Percentiles rank a stretch among this genome's conserved stretches.
Evolutionary conservation across 2,113 vertebrate species (phyloP).

Genomic region (Piliocolobus tephrosceles): DNA sequence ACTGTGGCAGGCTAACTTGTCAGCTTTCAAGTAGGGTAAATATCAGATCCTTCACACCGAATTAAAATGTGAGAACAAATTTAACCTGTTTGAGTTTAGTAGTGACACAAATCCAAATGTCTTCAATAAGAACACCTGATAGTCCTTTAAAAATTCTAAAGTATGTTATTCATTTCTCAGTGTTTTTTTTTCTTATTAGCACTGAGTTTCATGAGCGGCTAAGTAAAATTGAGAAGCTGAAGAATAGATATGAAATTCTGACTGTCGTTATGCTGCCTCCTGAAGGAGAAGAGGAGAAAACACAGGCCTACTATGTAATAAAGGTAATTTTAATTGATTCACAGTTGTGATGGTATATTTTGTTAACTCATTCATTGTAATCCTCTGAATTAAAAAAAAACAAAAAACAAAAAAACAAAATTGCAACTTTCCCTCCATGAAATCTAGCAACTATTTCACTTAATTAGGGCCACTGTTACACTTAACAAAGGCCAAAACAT

Average conservation of each 20-base stretch:
- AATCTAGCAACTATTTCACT: not conserved
- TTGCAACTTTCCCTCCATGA: not conserved
- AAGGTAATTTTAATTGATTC: constrained; percentile 85
- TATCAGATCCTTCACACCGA: not conserved
- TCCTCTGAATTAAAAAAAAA: not conserved
- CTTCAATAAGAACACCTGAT: not conserved
- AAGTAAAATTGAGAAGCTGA: constrained; percentile 91
- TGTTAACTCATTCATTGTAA: not conserved
- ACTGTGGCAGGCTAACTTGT: not conserved
- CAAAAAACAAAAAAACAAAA: not conserved
- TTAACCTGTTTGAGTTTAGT: not conserved
- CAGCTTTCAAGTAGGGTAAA: not conserved
- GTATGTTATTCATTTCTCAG: not conserved
- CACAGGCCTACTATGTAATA: constrained; percentile 91
- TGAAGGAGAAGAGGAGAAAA: constrained; percentile 92
- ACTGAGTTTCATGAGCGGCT: constrained; percentile 90
- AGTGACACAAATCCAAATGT: not conserved
- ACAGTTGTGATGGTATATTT: not conserved
- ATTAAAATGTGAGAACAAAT: not conserved
- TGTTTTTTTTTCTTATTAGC: constrained; percentile 82
- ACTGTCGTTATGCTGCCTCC: constrained; percentile 87
- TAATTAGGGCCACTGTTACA: not conserved
- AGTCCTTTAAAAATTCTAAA: not conserved
- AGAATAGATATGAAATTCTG: constrained; percentile 90
- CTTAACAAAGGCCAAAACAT: not conserved